phyloP scores from a whole-genome alignment of 2,797 vertebrate species.

The Acipenser oxyrinchus region DNA sequence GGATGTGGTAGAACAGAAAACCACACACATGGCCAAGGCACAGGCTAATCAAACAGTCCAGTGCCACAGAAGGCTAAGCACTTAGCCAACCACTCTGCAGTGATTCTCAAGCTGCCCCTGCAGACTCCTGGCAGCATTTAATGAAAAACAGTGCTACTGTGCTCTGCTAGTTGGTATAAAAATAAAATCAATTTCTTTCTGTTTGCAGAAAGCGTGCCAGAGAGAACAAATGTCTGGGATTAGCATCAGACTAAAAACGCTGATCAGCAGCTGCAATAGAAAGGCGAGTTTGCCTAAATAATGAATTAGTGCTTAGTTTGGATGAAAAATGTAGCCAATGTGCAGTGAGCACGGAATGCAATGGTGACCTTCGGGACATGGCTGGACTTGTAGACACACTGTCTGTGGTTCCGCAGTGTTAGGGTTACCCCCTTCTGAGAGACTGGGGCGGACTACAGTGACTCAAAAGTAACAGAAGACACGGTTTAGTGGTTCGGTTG shows the following conservation, averaged over 20 bases:
- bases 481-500: no score
- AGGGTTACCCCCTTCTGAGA: no score
- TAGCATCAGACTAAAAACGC: background rate
- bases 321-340: background rate
- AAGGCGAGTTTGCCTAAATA: background rate
- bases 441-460: no score
- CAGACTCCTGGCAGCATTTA: background rate
- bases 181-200: background rate
- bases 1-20: background rate
- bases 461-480: no score
- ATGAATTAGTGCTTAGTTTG: slow-evolving; percentile 1
- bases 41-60: background rate
- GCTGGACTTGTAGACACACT: background rate
- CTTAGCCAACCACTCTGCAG: background rate
- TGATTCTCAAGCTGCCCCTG: background rate
- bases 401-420: background rate
- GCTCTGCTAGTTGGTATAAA: background rate
- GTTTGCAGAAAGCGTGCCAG: background rate
- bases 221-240: background rate
- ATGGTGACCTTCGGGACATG: background rate
- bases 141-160: background rate
- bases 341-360: background rate
- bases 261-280: background rate
- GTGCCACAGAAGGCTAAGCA: background rate
- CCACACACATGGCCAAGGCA: background rate